These are phyloP conservation scores for Semicossyphus pulcher DNA, from an alignment of 2,113 vertebrate species.

Conservation along the genomic window DNA sequence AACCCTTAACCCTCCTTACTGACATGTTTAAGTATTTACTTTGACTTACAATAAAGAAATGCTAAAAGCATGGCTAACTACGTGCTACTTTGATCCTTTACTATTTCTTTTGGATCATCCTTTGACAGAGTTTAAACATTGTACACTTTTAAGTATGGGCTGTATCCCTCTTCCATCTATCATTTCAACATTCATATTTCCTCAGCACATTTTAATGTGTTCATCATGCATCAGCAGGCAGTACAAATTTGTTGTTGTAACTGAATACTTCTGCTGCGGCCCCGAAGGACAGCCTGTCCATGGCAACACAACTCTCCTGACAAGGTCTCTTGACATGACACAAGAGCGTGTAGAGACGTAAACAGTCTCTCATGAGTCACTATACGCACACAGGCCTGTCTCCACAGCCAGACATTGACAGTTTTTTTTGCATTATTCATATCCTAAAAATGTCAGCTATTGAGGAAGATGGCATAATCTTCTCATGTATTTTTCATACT, in stretches of 20 bases:
- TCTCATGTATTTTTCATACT: constrained; percentile 10
- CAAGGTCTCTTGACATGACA: neutral
- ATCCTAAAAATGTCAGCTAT: constrained; percentile 11
- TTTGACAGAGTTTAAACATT: neutral
- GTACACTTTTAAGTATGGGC: neutral
- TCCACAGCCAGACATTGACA: neutral
- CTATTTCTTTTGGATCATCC: neutral
- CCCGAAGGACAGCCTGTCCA: constrained; percentile 31
- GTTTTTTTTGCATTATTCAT: constrained; percentile 27
- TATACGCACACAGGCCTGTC: constrained; percentile 8
- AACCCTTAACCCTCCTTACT: no score
- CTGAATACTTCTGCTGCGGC: neutral
- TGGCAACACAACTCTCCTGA: constrained; percentile 47
- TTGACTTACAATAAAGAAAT: neutral
- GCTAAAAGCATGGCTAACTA: neutral
- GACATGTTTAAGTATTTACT: no score
- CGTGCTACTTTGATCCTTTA: neutral
- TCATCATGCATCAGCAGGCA: no score
- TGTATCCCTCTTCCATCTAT: neutral
- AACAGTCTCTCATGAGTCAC: constrained; percentile 10
- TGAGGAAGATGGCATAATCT: neutral
- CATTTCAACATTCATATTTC: neutral
- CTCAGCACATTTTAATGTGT: neutral
- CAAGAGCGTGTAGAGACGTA: neutral
- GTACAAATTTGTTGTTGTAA: constrained; percentile 32